Evolutionary conservation across 2,113 vertebrate genomes (phyloP).

Genomic region (Phylloscopus whistleri): DNA sequence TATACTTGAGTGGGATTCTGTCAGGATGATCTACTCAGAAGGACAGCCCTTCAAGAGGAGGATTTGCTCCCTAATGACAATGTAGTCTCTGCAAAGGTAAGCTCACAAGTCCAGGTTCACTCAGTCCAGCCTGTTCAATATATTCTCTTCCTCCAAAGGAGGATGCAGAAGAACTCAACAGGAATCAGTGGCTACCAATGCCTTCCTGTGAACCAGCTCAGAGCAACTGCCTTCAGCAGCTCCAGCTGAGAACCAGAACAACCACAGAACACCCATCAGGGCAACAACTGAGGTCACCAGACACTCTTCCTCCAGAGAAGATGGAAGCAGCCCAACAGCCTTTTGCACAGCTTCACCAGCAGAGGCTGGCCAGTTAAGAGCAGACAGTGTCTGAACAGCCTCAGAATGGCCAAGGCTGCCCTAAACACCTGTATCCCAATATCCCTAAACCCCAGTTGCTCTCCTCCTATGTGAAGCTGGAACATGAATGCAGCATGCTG

Average conservation of each 20-base stretch:
- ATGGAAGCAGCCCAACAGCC: not conserved
- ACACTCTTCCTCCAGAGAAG: not conserved
- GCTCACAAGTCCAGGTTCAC: not conserved
- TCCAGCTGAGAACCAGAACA: not conserved
- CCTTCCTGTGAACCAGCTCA: not conserved
- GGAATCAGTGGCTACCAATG: not conserved
- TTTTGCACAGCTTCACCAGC: not conserved
- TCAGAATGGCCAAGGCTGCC: not conserved
- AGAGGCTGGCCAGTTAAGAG: not conserved
- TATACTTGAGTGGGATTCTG: not conserved
- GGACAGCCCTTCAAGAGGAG: not conserved
- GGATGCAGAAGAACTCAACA: not conserved
- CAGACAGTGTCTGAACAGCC: not conserved
- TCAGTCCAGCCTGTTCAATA: not conserved
- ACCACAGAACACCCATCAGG: not conserved
- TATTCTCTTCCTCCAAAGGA: not conserved
- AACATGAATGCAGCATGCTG: not conserved
- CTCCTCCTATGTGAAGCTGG: accelerated
- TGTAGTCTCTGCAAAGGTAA: not conserved
- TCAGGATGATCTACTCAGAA: not conserved
- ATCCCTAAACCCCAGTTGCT: not conserved
- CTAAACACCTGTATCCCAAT: not conserved
- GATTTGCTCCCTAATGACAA: not conserved
- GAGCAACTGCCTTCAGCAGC: not conserved
- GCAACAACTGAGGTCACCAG: not conserved